These are phyloP conservation scores for Cylloceria caligata DNA, from an alignment of 2,888 invertebrate species.

Conservation along the genomic window DNA sequence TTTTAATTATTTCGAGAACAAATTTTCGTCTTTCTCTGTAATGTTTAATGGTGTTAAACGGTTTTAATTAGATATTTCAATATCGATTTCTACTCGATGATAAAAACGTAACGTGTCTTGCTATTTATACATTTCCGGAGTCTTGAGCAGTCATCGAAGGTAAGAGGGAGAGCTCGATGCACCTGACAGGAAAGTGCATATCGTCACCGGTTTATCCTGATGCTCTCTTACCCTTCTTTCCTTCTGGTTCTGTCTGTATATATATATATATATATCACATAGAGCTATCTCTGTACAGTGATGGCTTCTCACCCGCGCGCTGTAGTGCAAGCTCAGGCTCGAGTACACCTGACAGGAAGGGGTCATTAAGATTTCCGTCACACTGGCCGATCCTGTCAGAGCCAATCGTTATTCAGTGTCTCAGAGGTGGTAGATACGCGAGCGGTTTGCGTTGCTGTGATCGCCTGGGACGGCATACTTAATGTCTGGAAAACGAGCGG, in stretches of 20 bases:
- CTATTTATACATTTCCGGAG: slow-evolving; percentile 17
- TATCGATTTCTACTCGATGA: slow-evolving; percentile 34
- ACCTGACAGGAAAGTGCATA: slow-evolving; percentile 66
- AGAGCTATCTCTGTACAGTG: neutral
- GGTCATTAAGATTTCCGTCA: slow-evolving; percentile 73
- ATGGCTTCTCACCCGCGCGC: slow-evolving; percentile 43
- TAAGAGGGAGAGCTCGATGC: slow-evolving; percentile 25
- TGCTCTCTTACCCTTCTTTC: slow-evolving; percentile 21
- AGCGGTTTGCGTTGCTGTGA: slow-evolving; percentile 24
- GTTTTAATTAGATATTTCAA: neutral
- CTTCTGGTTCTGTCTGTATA: neutral
- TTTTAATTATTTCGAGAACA: neutral
- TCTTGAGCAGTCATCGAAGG: slow-evolving; percentile 15
- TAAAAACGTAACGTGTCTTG: neutral
- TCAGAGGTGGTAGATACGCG: slow-evolving; percentile 18
- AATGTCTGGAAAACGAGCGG: slow-evolving; percentile 49
- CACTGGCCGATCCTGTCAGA: slow-evolving; percentile 61
- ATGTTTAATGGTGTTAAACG: neutral
- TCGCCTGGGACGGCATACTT: slow-evolving; percentile 48
- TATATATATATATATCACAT: slow-evolving; percentile 6
- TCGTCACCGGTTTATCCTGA: slow-evolving; percentile 45
- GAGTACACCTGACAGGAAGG: slow-evolving; percentile 72
- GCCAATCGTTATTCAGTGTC: slow-evolving; percentile 61
- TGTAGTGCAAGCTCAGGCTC: slow-evolving; percentile 21
- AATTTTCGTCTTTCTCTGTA: neutral